These are phyloP conservation scores for Lepidocolaptes lacrymiger DNA, from an alignment of 2,797 vertebrate genomes.

Conservation along the genomic window DNA sequence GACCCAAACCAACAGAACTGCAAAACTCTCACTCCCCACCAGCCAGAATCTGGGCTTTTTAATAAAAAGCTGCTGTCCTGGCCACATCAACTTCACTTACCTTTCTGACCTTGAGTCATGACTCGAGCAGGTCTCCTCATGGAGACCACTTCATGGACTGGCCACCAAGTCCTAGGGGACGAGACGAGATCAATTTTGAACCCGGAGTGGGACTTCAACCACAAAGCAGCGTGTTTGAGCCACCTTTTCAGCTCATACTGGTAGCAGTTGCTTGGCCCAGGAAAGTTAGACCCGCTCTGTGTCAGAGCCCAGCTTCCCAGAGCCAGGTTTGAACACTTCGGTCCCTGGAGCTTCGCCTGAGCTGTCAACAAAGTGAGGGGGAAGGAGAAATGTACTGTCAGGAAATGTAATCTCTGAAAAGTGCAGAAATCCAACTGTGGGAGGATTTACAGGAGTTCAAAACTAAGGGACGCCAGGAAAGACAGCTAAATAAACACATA, in stretches of 20 bases:
- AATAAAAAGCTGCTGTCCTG: background rate
- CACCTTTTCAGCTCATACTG: background rate
- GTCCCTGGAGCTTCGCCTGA: constrained; percentile 48
- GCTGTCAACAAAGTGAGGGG: constrained; percentile 54
- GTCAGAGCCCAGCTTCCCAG: constrained; percentile 24
- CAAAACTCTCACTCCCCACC: background rate
- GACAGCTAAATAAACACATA: constrained; percentile 79
- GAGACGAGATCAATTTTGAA: background rate
- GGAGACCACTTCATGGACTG: background rate
- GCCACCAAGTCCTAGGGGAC: background rate
- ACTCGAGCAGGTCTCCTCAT: background rate
- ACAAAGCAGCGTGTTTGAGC: background rate
- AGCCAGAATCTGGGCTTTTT: background rate
- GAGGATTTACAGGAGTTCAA: constrained; percentile 76
- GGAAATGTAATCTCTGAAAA: constrained; percentile 71
- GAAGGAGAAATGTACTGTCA: constrained; percentile 73
- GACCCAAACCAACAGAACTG: background rate
- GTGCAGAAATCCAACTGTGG: constrained; percentile 74
- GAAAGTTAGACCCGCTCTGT: background rate
- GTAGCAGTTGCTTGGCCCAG: background rate
- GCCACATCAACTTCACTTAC: background rate
- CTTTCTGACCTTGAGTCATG: background rate
- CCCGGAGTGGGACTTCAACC: background rate
- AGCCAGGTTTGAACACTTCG: background rate
- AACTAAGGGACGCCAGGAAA: constrained; percentile 71